A percentile compares a stretch with the other conserved stretches of the same genome.
These are phyloP conservation scores for Dolomedes plantarius DNA, from an alignment of 2,888 invertebrate genomes.

Conservation along the genomic window DNA sequence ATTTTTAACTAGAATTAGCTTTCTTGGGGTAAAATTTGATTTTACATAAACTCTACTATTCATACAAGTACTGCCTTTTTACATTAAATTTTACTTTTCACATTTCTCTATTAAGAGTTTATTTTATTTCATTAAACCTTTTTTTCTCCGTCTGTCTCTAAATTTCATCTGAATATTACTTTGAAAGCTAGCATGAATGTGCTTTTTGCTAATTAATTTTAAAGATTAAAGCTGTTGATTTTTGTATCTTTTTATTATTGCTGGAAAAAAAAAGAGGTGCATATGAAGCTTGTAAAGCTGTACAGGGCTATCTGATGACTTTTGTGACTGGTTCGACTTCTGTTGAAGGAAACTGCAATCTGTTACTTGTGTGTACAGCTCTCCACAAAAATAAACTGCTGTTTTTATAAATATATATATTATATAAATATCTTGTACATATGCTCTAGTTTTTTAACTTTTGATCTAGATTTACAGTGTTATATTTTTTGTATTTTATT, in stretches of 20 bases:
- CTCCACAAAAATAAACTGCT: slow-evolving; percentile 56
- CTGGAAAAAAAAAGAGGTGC: neutral
- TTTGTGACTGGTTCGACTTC: neutral
- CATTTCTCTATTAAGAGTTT: no score
- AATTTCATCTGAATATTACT: no score
- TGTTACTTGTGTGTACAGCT: slow-evolving; percentile 41
- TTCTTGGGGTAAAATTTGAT: no score
- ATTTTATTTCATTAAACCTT: no score
- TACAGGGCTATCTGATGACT: neutral
- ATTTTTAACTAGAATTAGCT: no score
- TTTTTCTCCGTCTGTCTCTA: no score
- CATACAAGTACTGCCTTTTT: no score
- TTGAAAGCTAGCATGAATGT: no score
- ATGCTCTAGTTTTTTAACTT: slow-evolving; percentile 71
- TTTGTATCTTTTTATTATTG: neutral
- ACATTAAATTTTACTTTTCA: no score
- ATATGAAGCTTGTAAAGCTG: neutral
- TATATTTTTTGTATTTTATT: slow-evolving; percentile 72
- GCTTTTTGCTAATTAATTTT: no score
- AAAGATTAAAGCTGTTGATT: neutral
- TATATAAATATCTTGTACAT: slow-evolving; percentile 64
- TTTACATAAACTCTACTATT: no score
- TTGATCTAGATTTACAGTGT: slow-evolving; percentile 66
- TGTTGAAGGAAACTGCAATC: neutral
- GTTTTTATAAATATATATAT: slow-evolving; percentile 63